phyloP scores from a whole-genome alignment of 2,113 vertebrate genomes.

The Apus apus region DNA sequence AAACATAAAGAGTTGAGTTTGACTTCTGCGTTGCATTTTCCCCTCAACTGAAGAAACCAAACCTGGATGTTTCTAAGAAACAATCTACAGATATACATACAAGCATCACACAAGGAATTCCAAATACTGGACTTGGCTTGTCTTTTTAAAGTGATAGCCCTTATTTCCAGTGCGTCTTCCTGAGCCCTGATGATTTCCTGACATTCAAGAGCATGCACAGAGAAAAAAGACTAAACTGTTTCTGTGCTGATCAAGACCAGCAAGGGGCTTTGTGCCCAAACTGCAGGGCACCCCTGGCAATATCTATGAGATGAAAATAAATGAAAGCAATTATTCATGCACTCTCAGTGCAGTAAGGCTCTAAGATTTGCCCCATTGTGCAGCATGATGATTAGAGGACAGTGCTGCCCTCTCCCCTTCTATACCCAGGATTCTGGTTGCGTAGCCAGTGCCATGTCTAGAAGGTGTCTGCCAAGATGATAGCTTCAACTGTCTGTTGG shows the following conservation, averaged over 20 bases:
- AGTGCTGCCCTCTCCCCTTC: background rate
- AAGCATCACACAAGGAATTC: background rate
- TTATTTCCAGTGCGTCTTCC: background rate
- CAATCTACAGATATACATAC: background rate
- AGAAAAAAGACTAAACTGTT: background rate
- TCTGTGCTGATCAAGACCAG: background rate
- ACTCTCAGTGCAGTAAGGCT: background rate
- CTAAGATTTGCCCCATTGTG: background rate
- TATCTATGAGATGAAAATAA: background rate
- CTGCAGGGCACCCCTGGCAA: background rate
- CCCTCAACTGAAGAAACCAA: background rate
- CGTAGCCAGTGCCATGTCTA: background rate
- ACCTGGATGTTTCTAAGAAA: background rate
- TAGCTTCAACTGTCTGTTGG: background rate
- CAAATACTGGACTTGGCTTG: background rate
- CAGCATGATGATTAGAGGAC: background rate
- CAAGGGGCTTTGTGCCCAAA: background rate
- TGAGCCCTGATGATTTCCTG: fast-evolving
- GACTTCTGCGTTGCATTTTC: background rate
- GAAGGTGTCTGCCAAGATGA: background rate
- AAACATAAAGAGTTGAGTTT: background rate
- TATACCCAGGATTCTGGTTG: too few relatives aligned
- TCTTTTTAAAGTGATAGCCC: background rate
- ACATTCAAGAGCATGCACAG: background rate
- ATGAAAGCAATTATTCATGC: background rate